A percentile compares a stretch with the other conserved stretches of the same genome.
phyloP scores from a whole-genome alignment of 2,797 vertebrate genomes.

The Cheirogaleus major region DNA sequence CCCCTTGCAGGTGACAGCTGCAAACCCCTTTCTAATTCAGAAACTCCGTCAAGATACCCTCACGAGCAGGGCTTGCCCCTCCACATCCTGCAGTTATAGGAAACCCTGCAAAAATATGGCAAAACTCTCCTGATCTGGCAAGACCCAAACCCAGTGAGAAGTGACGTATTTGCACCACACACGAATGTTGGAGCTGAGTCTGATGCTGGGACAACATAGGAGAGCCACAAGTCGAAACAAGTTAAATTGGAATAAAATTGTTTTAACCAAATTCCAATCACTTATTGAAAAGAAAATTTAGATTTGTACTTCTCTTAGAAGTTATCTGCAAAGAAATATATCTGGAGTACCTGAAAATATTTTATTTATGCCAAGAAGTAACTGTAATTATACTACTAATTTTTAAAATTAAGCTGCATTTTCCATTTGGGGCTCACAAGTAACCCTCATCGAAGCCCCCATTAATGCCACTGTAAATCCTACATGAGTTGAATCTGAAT shows the following conservation, averaged over 20 bases:
- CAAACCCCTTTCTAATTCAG: background rate
- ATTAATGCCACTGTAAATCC: background rate
- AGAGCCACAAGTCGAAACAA: background rate
- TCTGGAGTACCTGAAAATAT: background rate
- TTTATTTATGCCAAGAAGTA: too few relatives aligned
- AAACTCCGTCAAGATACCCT: background rate
- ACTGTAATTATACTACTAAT: too few relatives aligned
- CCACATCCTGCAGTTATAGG: too few relatives aligned
- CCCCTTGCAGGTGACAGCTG: too few relatives aligned
- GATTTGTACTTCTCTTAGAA: background rate
- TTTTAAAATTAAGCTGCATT: background rate
- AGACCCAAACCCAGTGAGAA: background rate
- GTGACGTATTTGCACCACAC: background rate
- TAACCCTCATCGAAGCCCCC: background rate
- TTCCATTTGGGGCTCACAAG: background rate
- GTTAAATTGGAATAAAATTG: background rate
- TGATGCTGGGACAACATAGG: too few relatives aligned
- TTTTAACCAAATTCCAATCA: background rate
- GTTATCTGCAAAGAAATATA: background rate
- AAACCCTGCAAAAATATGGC: background rate
- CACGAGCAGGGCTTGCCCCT: too few relatives aligned
- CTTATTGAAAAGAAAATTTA: background rate
- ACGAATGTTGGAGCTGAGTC: too few relatives aligned
- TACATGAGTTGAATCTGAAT: background rate
- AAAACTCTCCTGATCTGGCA: background rate